Conservation (phyloP, 2,888 invertebrate genomes). For the Seladonia tumulorum region DNA sequence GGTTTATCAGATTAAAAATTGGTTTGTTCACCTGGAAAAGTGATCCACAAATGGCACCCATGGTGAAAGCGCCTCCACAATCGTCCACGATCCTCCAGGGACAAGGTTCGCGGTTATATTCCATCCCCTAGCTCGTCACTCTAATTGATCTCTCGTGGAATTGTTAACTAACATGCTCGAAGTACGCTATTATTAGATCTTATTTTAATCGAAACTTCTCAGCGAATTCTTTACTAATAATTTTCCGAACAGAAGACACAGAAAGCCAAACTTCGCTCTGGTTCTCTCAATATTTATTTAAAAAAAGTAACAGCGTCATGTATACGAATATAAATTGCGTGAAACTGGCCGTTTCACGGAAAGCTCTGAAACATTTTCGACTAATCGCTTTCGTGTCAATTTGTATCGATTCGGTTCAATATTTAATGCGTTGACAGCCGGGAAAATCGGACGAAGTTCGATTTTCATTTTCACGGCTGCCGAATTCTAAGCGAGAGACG, state of each 20-base stretch:
- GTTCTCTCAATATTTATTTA: neutral
- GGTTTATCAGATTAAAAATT: neutral
- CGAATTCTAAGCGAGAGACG: neutral
- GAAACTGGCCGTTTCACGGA: constrained; percentile 16
- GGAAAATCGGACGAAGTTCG: neutral
- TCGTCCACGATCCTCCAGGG: constrained; percentile 99
- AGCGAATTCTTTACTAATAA: constrained; percentile 8
- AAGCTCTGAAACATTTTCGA: constrained; percentile 19
- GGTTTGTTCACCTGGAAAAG: constrained; percentile 88
- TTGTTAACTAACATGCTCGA: constrained; percentile 8
- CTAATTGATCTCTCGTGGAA: neutral
- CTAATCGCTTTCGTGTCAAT: neutral
- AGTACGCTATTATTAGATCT: neutral
- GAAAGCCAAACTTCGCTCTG: neutral
- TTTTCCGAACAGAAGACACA: neutral
- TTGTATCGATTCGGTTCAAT: constrained; percentile 11
- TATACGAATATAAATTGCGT: constrained; percentile 14
- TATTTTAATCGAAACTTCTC: neutral
- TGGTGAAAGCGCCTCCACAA: constrained; percentile 98
- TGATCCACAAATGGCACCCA: constrained; percentile 98
- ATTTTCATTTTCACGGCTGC: neutral
- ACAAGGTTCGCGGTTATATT: constrained; percentile 97
- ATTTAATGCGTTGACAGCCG: neutral
- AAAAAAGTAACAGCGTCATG: constrained; percentile 12
- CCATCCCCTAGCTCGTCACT: constrained; percentile 87